These are phyloP conservation scores for Drosophila monieri DNA, from an alignment of 2,888 invertebrate genomes.

Conservation along the genomic window DNA sequence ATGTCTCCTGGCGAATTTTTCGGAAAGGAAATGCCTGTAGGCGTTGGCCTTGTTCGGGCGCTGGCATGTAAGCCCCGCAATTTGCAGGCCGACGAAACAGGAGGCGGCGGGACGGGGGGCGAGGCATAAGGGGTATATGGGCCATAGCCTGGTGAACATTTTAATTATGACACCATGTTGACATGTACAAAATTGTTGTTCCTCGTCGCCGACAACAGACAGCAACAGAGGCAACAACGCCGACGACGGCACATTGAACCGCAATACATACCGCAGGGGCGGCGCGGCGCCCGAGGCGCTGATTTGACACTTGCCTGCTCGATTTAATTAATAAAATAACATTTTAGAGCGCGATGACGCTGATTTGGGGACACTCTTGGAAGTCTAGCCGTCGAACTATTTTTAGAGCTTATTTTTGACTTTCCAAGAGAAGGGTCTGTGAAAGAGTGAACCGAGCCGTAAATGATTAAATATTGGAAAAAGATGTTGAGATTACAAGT, in stretches of 20 bases:
- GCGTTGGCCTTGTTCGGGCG: conserved; percentile 39
- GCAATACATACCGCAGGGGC: conserved; percentile 57
- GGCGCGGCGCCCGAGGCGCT: conserved; percentile 45
- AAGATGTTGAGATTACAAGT: too few species aligned
- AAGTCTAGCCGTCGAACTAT: conserved; percentile 30
- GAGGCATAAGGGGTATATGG: neutral
- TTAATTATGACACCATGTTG: conserved; percentile 79
- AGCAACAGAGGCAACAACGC: conserved; percentile 19
- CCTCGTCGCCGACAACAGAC: conserved; percentile 41
- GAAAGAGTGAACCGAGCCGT: too few species aligned
- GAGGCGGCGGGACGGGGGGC: too few species aligned
- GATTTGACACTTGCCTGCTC: conserved; percentile 73
- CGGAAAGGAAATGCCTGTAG: conserved; percentile 48
- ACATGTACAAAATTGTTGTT: conserved; percentile 73
- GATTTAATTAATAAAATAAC: conserved; percentile 77
- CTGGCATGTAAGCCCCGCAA: conserved; percentile 51
- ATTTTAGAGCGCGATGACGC: conserved; percentile 68
- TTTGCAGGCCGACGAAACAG: conserved; percentile 41
- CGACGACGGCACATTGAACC: conserved; percentile 70
- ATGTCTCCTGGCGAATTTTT: conserved; percentile 56
- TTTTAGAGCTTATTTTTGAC: conserved; percentile 5
- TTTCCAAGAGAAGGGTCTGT: neutral
- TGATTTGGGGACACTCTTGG: conserved; percentile 51
- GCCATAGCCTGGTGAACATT: conserved; percentile 63
- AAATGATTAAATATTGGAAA: too few species aligned